Evolutionary conservation across 1,140 invertebrate species (phyloP), one percentile per base, ranked within the genome.

Genomic region (Cotesia glomerata): DNA sequence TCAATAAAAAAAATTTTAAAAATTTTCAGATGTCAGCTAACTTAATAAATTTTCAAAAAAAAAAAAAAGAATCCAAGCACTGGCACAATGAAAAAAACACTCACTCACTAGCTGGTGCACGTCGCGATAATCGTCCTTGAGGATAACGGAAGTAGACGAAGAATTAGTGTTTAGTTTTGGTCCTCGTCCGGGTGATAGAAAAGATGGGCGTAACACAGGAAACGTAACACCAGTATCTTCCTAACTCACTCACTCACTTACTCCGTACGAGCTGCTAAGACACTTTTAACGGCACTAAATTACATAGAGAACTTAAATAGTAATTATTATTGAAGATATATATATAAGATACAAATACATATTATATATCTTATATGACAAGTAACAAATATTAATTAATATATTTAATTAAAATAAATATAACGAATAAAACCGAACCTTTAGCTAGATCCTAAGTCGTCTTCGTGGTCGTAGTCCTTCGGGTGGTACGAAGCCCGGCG

Each of bases 251-350:
- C 51, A 64, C 66, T 69, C 34, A 71, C 70, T 68, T 64, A 64
- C 56, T 69, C 36, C 39, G 61, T 68, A 72, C 67, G 52, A 35
- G 35, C n/a, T 58, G 26, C n/a, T 35, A 45, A 69, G 45, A 45
- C 51, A 72, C 70, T 64, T 71, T 71, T 54, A 45, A 45, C 36
- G 70, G 51, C 70, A 66, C 62, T 58, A 13, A 67, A 36, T 36
- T 14, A 56, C 51, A 66, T 64, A 26, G 26, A 26, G 2, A 26
- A 56, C 32, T 36, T 5, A 61, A 52, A n/a, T 49, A 32, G 7
- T 8, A 45, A 11, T 5, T 45, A 45, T 2, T 7, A 45, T 45
- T 45, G 26, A 26, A 26, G 26, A 26, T 3, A 26, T 26, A 26
- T 3, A 26, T 26, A 26, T 26, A 26, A 26, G 26, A 26, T 26